Percentiles rank a stretch among this genome's conserved stretches.
phyloP scores from a whole-genome alignment of 2,888 invertebrate genomes.

The Minunthozetes semirufus region DNA sequence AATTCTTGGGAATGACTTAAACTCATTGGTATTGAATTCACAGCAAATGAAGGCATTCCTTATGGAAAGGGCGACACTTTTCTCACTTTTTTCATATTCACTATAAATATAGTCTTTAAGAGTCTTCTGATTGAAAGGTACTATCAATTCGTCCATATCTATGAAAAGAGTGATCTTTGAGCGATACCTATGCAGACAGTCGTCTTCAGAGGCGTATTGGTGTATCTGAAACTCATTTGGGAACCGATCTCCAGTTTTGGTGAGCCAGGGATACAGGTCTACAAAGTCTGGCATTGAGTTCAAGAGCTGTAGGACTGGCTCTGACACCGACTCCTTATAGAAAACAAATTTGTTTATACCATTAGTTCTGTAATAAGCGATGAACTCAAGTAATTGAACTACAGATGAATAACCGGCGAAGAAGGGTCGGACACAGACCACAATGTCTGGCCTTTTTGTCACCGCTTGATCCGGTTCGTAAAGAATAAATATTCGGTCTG shows the following conservation, averaged over 20 bases:
- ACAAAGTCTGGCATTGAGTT: background rate
- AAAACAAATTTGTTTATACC: background rate
- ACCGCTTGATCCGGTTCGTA: background rate
- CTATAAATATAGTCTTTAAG: background rate
- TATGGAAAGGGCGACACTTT: background rate
- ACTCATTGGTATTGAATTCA: background rate
- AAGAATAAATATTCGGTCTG: background rate
- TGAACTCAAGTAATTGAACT: background rate
- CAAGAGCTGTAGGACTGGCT: background rate
- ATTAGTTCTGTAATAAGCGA: conserved; percentile 6
- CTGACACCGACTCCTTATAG: background rate
- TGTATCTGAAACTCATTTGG: background rate
- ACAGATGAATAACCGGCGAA: background rate
- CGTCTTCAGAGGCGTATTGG: background rate
- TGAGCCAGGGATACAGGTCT: background rate
- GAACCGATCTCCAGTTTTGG: background rate
- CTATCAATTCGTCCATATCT: background rate
- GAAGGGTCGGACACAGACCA: background rate
- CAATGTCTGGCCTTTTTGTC: background rate
- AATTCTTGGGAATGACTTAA: background rate
- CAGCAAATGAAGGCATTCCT: background rate
- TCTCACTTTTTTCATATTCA: background rate
- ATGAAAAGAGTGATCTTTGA: background rate
- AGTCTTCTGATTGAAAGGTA: background rate
- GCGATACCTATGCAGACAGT: background rate